phyloP scores from a whole-genome alignment of 1,140 invertebrate genomes.

The Dermatophagoides farinae region DNA sequence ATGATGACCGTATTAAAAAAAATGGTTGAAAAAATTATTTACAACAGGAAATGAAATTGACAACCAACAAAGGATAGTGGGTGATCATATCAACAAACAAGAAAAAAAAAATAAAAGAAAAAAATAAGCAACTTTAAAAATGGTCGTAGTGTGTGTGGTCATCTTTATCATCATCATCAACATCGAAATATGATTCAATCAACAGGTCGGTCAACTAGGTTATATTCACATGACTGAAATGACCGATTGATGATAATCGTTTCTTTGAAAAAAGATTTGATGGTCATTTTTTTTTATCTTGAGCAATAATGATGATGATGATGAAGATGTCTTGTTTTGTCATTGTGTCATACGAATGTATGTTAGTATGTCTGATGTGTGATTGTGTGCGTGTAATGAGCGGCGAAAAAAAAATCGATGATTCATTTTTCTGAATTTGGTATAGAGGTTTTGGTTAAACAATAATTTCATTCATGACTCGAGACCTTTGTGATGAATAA shows the following conservation, averaged over 20 bases:
- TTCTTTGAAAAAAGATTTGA: neutral
- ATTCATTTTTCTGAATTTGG: no score
- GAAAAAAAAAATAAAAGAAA: neutral
- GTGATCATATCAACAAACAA: neutral
- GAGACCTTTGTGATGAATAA: slow-evolving; percentile 37
- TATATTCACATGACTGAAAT: no score
- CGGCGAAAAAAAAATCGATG: neutral
- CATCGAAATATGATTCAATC: no score
- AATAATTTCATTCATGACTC: slow-evolving; percentile 81
- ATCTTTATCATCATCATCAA: no score
- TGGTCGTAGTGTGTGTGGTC: no score
- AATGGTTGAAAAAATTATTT: no score
- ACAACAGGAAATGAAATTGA: neutral
- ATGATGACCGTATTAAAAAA: no score
- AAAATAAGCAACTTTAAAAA: neutral
- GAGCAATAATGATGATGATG: no score
- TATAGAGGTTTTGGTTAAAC: slow-evolving; percentile 38
- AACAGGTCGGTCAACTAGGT: no score
- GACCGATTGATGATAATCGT: no score
- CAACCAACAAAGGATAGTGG: neutral
- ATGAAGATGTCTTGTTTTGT: no score
- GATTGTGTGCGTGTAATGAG: neutral
- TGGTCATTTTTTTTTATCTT: neutral
- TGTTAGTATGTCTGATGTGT: neutral
- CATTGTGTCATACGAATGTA: no score